These are phyloP conservation scores for Phaetusa simplex DNA, from an alignment of 2,113 vertebrate species.

Conservation along the genomic window DNA sequence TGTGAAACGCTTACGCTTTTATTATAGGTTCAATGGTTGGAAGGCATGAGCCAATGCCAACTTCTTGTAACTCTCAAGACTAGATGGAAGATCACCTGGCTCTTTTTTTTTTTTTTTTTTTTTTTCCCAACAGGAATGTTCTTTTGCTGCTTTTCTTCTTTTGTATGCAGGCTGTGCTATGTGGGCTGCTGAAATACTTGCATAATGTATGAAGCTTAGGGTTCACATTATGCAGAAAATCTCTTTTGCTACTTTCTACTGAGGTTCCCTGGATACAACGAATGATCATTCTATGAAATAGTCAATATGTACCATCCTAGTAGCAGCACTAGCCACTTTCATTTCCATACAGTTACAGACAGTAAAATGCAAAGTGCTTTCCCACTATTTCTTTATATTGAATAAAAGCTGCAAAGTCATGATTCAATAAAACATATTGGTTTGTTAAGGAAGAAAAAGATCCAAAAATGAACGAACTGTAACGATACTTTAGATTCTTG, in stretches of 20 bases:
- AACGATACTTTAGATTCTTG: not conserved
- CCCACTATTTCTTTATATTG: not conserved
- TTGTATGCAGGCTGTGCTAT: not conserved
- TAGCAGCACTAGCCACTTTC: not conserved
- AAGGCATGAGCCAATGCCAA: not conserved
- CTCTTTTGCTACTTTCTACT: not conserved
- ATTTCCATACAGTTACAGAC: not conserved
- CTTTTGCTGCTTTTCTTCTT: not conserved
- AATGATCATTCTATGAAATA: not conserved
- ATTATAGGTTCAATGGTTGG: not conserved
- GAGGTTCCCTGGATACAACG: not conserved
- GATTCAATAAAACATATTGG: not conserved
- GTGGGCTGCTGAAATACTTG: not conserved
- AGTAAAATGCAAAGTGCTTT: not conserved
- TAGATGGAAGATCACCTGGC: not conserved
- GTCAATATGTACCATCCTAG: not conserved
- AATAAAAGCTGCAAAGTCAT: not conserved
- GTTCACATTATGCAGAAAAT: not conserved
- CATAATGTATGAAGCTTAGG: not conserved
- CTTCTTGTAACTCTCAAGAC: not conserved
- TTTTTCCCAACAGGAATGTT: not conserved
- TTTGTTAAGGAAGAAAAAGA: not conserved
- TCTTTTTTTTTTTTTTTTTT: not conserved
- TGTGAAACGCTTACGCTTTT: not conserved
- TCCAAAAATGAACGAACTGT: not conserved